A percentile compares a stretch with the other conserved stretches of the same genome.
phyloP scores from a whole-genome alignment of 2,113 vertebrate species.

The Caranx melampygus region DNA sequence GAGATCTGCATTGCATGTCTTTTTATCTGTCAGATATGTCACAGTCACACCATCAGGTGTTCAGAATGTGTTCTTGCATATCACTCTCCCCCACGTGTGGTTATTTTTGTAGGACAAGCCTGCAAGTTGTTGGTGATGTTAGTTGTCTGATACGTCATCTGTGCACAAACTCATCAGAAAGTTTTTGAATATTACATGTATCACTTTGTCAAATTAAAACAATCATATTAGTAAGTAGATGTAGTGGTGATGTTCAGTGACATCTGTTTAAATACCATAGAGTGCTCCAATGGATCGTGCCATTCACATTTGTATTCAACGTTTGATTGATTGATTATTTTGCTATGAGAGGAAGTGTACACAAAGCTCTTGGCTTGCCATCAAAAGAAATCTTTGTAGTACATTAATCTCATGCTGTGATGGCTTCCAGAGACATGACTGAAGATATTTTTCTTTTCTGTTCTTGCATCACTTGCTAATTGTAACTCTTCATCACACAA shows the following conservation, averaged over 20 bases:
- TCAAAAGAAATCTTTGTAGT: constrained; percentile 45
- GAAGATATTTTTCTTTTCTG: neutral
- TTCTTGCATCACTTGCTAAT: constrained; percentile 29
- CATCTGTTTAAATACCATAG: neutral
- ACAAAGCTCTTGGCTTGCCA: constrained; percentile 17
- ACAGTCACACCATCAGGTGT: neutral
- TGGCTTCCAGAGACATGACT: constrained; percentile 8
- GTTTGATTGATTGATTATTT: neutral
- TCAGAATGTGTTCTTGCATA: constrained; percentile 1
- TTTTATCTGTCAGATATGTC: neutral
- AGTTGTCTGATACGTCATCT: neutral
- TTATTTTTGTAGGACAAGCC: neutral
- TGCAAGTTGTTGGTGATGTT: neutral
- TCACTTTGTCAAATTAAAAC: neutral
- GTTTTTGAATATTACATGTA: neutral
- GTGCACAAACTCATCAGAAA: neutral
- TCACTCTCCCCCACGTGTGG: neutral
- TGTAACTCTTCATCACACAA: constrained; percentile 26
- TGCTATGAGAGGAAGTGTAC: neutral
- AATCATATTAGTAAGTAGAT: neutral
- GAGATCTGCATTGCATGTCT: neutral
- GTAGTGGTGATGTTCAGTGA: neutral
- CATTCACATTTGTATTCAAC: constrained; percentile 1
- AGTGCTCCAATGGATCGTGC: neutral
- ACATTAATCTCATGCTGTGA: constrained; percentile 27